phyloP scores from a whole-genome alignment of 2,888 invertebrate species.

The Silvanus unidentatus region DNA sequence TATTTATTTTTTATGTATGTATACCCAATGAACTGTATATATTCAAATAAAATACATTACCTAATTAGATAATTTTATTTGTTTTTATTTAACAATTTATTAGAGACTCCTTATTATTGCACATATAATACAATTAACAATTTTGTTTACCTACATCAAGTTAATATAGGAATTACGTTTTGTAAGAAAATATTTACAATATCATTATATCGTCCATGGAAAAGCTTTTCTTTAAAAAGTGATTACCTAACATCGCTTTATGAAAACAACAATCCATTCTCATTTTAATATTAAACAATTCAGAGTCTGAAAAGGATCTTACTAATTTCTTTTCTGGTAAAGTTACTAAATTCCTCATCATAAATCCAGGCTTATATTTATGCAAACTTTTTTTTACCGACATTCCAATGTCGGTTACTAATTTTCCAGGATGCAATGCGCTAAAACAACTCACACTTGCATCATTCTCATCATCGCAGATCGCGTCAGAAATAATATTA shows the following conservation, averaged over 20 bases:
- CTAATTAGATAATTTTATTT: too few relatives aligned
- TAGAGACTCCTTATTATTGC: too few relatives aligned
- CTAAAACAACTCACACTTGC: neutral
- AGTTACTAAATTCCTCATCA: constrained; percentile 14
- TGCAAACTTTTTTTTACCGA: constrained; percentile 15
- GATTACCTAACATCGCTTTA: constrained; percentile 4
- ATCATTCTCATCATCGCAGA: too few relatives aligned
- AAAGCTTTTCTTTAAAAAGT: constrained; percentile 21
- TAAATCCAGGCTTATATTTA: constrained; percentile 15
- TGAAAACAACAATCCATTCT: constrained; percentile 7
- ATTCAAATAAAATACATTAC: too few relatives aligned
- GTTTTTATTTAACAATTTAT: too few relatives aligned
- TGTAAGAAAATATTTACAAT: neutral
- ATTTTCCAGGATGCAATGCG: neutral
- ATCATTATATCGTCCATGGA: constrained; percentile 21
- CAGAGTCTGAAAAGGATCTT: constrained; percentile 27
- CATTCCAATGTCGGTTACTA: neutral
- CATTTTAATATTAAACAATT: constrained; percentile 15
- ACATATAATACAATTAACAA: too few relatives aligned
- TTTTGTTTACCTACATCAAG: too few relatives aligned
- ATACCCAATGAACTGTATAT: constrained; percentile 2
- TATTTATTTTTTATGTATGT: constrained; percentile 2
- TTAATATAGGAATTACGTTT: too few relatives aligned
- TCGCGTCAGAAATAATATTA: too few relatives aligned
- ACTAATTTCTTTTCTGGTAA: constrained; percentile 20